These are phyloP conservation scores for Meles meles DNA, from an alignment of 2,113 vertebrate genomes.

Conservation along the genomic window DNA sequence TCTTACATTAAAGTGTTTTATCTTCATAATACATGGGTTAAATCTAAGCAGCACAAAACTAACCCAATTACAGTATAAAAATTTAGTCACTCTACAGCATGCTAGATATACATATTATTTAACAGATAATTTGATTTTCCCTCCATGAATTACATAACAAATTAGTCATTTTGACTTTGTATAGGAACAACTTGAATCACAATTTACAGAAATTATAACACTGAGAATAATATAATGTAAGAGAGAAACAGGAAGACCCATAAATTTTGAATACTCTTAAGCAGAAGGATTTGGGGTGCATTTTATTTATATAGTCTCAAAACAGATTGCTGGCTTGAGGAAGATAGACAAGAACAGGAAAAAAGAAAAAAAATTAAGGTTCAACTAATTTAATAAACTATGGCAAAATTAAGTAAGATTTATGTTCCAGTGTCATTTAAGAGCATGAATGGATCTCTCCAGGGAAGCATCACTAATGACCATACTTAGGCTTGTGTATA, in stretches of 20 bases:
- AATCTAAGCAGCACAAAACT: not conserved
- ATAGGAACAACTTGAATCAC: not conserved
- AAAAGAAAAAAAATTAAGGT: not conserved
- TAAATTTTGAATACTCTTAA: not conserved
- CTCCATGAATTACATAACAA: not conserved
- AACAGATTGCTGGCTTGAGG: not conserved
- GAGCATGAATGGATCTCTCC: not conserved
- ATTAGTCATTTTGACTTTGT: not conserved
- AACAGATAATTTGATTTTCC: not conserved
- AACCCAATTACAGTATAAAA: not conserved
- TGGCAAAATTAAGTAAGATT: conserved; percentile 3
- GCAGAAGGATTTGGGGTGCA: not conserved
- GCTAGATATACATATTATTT: not conserved
- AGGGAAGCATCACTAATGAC: not conserved
- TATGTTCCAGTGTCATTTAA: not conserved
- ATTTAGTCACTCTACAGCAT: not conserved
- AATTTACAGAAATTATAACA: not conserved
- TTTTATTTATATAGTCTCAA: not conserved
- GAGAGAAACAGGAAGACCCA: not conserved
- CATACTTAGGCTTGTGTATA: not conserved
- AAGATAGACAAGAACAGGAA: not conserved
- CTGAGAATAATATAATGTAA: not conserved
- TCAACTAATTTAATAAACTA: not conserved
- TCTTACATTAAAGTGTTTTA: not conserved
- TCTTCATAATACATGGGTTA: not conserved